Base-by-base conservation (phyloP, 1,140 invertebrate species). In the Dreissena polymorpha region DNA sequence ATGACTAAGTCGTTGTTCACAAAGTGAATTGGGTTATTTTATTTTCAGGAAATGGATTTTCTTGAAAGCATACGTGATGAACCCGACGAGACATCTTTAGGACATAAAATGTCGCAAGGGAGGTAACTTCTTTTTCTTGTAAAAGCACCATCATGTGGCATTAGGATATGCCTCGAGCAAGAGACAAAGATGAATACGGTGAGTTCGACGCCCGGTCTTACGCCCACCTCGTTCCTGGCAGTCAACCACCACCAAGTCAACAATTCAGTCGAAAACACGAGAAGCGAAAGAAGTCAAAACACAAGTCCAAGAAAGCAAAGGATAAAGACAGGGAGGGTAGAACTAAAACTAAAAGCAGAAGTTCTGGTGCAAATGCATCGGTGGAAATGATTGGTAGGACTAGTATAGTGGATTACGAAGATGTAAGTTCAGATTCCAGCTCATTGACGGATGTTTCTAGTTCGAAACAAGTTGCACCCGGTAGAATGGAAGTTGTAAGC, bases 171-270 rank as follows among this genome's bases (percentile, higher is more conserved):
- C 87, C 88, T 64, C 80, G 85, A 64, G 87, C 87, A 69, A 74
- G 76, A 64, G 81, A 83, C n/a, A 53, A 81, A 53, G 73, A 63
- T 39, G 65, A 76, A 18, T 83, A 69, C 78, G 90, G 89, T 55
- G 91, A 91, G 83, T 91, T 85, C 79, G 90, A 91, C 81, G 91
- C 91, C 25, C 83, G 91, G 74, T 84, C 91, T 29, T 91, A 91
- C 68, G 64, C 88, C 25, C 88, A 89, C 82, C 84, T 90, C 39
- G 88, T 89, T 23, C 85, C 87, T 79, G 82, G 87, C 68, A 60
- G 84, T 55, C 57, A 65, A 53, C 53, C 80, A 57, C 25, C 68
- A 18, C 39, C 70, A 55, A 57, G 14, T 49, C 69, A 71, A n/a
- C 57, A 67, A 18, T 63, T 60, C 83, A 84, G 76, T 74, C 85